These are phyloP conservation scores for Galemys pyrenaicus DNA, from an alignment of 2,113 vertebrate species.

Conservation along the genomic window DNA sequence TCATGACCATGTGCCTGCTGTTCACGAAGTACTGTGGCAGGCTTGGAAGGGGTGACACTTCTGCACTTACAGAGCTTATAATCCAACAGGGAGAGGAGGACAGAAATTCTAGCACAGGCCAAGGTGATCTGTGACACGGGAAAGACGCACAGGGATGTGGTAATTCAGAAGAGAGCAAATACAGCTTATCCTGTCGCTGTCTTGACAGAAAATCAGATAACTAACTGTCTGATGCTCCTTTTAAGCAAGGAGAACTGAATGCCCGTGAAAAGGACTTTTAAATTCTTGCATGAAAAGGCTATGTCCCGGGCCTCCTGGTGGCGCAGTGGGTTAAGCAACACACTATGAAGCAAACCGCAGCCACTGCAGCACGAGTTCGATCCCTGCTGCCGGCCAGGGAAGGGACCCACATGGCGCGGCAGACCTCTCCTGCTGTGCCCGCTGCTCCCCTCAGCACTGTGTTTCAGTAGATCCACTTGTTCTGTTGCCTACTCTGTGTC, in stretches of 20 bases:
- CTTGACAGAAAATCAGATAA: background rate
- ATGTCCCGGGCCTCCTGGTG: too few species aligned
- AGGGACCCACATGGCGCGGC: too few species aligned
- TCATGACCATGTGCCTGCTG: background rate
- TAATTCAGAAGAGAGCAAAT: background rate
- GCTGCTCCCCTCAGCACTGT: too few species aligned
- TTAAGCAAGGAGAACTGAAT: background rate
- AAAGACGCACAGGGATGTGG: background rate
- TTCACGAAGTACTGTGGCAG: background rate
- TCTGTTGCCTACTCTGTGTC: too few species aligned
- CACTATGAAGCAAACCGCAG: too few species aligned
- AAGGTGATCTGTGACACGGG: background rate
- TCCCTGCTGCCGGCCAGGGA: too few species aligned
- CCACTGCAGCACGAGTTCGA: too few species aligned
- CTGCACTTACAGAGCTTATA: background rate
- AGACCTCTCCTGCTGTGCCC: too few species aligned
- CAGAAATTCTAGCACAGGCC: background rate
- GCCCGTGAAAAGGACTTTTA: background rate
- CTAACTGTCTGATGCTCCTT: background rate
- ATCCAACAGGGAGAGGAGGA: background rate
- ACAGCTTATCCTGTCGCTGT: background rate
- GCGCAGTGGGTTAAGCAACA: too few species aligned
- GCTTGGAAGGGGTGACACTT: background rate
- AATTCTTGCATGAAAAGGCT: constrained; percentile 21
- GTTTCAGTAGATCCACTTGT: too few species aligned